A percentile compares a stretch with the other conserved stretches of the same genome.
Conservation (phyloP, 2,888 invertebrate species). For the Idaea straminata region DNA sequence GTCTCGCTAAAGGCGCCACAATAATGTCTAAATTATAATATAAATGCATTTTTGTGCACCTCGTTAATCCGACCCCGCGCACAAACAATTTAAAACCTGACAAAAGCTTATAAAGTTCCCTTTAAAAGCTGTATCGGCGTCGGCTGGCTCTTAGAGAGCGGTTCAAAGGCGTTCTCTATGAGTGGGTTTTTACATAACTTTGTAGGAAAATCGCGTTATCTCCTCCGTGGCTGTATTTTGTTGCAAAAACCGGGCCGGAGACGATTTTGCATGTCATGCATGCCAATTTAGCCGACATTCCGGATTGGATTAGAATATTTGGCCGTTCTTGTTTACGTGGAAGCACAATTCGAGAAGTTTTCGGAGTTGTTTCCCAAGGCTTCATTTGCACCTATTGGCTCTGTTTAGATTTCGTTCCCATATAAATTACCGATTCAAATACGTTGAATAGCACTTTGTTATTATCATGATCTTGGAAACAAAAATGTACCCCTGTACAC, state of each 20-base stretch:
- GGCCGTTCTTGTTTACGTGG: conserved; percentile 1
- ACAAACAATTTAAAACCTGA: conserved; percentile 24
- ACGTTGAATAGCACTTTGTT: not conserved
- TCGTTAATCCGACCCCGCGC: conserved; percentile 12
- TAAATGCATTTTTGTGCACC: conserved; percentile 8
- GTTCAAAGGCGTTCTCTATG: conserved; percentile 41
- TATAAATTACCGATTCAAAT: not conserved
- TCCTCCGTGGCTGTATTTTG: conserved; percentile 25
- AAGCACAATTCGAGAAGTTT: not conserved
- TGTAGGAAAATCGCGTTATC: conserved; percentile 57
- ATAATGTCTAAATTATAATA: not conserved
- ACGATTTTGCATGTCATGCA: conserved; percentile 35
- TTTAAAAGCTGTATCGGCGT: conserved; percentile 35
- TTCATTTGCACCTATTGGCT: not conserved
- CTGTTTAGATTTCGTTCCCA: not conserved
- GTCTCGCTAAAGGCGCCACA: not conserved
- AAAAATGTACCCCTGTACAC: not conserved
- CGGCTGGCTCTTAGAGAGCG: conserved; percentile 23
- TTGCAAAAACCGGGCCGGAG: conserved; percentile 32
- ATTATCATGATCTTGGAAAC: not conserved
- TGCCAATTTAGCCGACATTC: conserved; percentile 25
- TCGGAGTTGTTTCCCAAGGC: not conserved
- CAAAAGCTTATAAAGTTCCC: conserved; percentile 29
- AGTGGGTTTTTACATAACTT: conserved; percentile 50
- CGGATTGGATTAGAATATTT: conserved; percentile 17